Base-by-base conservation (phyloP, 1,140 invertebrate species). In the Drosophila varians region DNA sequence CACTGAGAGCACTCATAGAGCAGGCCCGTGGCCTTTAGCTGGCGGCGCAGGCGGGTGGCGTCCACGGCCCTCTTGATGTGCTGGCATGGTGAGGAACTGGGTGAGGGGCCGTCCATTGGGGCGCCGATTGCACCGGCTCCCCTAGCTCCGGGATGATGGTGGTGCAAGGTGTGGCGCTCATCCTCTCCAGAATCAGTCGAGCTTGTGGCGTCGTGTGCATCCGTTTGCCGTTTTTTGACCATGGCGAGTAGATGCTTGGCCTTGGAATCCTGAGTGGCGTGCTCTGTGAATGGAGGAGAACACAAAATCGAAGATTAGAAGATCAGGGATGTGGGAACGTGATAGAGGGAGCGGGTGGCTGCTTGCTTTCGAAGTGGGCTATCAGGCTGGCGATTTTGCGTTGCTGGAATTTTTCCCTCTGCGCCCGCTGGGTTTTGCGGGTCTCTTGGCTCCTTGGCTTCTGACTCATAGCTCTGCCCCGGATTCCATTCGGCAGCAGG, bases 61-160 rank as follows among this genome's bases (percentile, higher is more conserved):
- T 95, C 94, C 3, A 96, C 93, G 1, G 95, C 92, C 86, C 95
- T 95, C 4, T 92, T 92, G 43, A 96, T 92, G 90, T 96, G 96
- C 65, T 92, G 92, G 90, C 96, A 97, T 75, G 92, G 90, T 38
- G 90, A 2, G n/a, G 60, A 4, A n/a, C 14, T 66, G 36, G 62
- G 62, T 14, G 60, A 25, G 89, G 77, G 57, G 7, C 65, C 28
- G 5, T 42, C 62, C 21, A 47, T 57, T 54, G 73, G 79, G 57
- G 51, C 28, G 16, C 9, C 16, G 6, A 16, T 8, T 7, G 0
- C 16, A 8, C 26, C 26, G 5, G 56, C 25, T 8, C 12, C 4
- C 38, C 38, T 38, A 8, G 6, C 14, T 3, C 14, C 14, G 8
- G 14, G 38, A 1, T 42, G 38, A 3, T 18, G 14, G 16, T 42